Evolutionary conservation across 2,888 invertebrate genomes (phyloP), one percentile per base, ranked within the genome.

Genomic region (Philopedon plagiatum): DNA sequence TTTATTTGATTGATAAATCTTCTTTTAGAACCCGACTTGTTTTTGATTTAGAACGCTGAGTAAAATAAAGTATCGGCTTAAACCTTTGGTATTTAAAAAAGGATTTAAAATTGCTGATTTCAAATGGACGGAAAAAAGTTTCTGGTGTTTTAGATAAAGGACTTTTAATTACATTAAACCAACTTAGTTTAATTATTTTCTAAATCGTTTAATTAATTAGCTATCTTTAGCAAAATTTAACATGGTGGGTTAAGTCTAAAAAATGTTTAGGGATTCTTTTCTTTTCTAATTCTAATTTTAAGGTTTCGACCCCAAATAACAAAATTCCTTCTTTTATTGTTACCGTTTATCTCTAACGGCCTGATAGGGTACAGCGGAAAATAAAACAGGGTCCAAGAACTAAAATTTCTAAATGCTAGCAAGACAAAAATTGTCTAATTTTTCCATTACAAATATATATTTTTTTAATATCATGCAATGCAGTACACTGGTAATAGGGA

Each of bases 1-100:
- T 41, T 41, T 41, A 41, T 37, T 37, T 37, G 41, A 41, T 41
- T 41, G 41, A 41, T 41, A 41, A 41, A 41, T 41, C 41, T 18
- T 41, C 41, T 41, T 41, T 41, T 18, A 41, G 41, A 41, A 18
- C 15, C 41, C 41, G 15, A 41, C 41, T 41, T 41, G 41, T 41
- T 41, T 41, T 41, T 41, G 41, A 41, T 41, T 41, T 41, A 41
- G 18, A 41, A 7, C 41, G 7, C 5, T 3, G 18, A 41, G 41
- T 2, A 41, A 41, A 41, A 41, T 41, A 41, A 41, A 41, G 41
- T 41, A 19, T 9, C 41, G 41, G 41, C 41, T 41, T 41, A 15
- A 39, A 39, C 2, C 4, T 8, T n/a, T n/a, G n/a, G n/a, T 8
- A 39, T 39, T 39, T 41, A 18, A 18, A 41, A 41, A 41, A 41